A percentile compares a stretch with the other conserved stretches of the same genome.
Evolutionary conservation across 2,888 invertebrate species (phyloP).

Genomic region (Leptinotarsa rubiginosa): DNA sequence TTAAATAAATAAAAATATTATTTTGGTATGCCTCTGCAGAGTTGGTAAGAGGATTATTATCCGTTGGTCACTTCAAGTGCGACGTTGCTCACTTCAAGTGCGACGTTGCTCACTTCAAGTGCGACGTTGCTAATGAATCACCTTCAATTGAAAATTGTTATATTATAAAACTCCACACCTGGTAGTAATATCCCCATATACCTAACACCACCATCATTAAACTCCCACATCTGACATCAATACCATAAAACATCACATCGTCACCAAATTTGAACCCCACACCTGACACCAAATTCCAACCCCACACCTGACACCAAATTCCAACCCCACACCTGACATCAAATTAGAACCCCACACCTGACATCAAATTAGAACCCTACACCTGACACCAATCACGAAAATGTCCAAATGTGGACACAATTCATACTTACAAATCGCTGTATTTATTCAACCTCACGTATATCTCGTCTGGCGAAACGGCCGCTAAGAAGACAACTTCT

Average conservation of each 20-base stretch:
- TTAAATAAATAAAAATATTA: too few species aligned
- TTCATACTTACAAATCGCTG: constrained; percentile 59
- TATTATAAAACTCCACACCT: too few species aligned
- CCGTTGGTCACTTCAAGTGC: too few species aligned
- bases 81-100: too few species aligned
- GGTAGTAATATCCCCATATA: too few species aligned
- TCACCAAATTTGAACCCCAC: neutral
- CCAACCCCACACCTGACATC: neutral
- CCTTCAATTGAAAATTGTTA: too few species aligned
- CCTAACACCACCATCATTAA: neutral
- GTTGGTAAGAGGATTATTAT: too few species aligned
- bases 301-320: neutral
- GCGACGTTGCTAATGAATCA: too few species aligned
- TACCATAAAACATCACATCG: neutral
- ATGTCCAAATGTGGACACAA: neutral
- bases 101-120: too few species aligned
- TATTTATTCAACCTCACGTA: constrained; percentile 69
- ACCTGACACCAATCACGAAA: neutral
- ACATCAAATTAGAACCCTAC: neutral
- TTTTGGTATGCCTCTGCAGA: too few species aligned
- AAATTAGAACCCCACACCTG: neutral
- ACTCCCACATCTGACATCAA: neutral
- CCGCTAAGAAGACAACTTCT: constrained; percentile 66
- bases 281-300: neutral
- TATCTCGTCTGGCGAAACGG: constrained; percentile 67